These are phyloP conservation scores for Gouania willdenowi DNA, from an alignment of 2,797 vertebrate species.

Conservation along the genomic window DNA sequence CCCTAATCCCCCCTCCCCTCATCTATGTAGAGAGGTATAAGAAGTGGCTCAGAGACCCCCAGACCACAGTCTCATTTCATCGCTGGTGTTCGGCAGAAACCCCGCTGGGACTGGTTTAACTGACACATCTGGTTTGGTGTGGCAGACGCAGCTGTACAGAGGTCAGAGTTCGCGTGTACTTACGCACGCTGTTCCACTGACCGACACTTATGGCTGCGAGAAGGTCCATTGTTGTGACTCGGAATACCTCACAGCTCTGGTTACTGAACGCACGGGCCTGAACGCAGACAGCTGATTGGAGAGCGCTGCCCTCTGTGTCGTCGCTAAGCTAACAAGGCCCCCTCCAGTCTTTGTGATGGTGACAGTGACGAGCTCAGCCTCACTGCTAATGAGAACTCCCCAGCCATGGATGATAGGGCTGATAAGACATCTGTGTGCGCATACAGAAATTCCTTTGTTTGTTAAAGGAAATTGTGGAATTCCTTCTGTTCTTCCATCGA, in stretches of 20 bases:
- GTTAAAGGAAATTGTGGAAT: conserved; percentile 34
- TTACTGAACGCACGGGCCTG: conserved; percentile 27
- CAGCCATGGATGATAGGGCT: conserved; percentile 32
- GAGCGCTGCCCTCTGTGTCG: conserved; percentile 21
- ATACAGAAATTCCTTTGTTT: conserved; percentile 37
- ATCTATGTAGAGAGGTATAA: conserved; percentile 13
- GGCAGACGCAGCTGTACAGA: conserved; percentile 19
- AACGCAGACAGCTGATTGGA: conserved; percentile 35
- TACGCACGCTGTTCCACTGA: conserved; percentile 28
- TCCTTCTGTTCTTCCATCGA: conserved; percentile 13
- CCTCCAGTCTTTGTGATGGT: conserved; percentile 36
- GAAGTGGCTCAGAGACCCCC: conserved; percentile 27
- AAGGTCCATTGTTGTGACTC: conserved; percentile 36
- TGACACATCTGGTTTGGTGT: conserved; percentile 41
- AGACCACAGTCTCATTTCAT: conserved; percentile 33
- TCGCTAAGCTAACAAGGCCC: conserved; percentile 44
- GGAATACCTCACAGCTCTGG: conserved; percentile 15
- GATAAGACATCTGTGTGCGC: conserved; percentile 34
- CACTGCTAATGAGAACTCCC: conserved; percentile 56
- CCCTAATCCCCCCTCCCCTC: conserved; percentile 16
- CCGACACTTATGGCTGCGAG: conserved; percentile 16
- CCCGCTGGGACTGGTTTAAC: conserved; percentile 28
- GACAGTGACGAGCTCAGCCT: conserved; percentile 55
- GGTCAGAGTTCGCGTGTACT: conserved; percentile 51
- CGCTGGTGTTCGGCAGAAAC: conserved; percentile 15